These are phyloP conservation scores for Falco cherrug DNA, from an alignment of 2,797 vertebrate species.

Conservation along the genomic window DNA sequence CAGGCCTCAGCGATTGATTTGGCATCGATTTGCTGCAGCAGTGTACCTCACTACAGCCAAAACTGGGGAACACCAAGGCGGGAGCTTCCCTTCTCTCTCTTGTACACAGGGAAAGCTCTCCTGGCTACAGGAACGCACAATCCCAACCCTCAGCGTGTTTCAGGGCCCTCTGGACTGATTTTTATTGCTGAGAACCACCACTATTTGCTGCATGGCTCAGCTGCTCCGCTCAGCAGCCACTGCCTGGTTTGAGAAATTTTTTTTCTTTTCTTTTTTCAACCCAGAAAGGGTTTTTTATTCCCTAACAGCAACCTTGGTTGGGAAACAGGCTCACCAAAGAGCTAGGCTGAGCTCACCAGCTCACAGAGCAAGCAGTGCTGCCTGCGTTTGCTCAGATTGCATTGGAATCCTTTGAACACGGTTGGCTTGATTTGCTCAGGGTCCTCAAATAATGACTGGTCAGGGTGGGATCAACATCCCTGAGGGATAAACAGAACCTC, in stretches of 20 bases:
- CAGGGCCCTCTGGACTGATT: neutral
- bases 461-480: neutral
- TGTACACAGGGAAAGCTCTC: neutral
- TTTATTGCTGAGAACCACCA: neutral
- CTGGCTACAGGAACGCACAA: fast-evolving
- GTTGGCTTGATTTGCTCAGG: neutral
- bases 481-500: neutral
- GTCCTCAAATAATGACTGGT: neutral
- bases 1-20: fast-evolving
- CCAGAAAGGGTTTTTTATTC: neutral
- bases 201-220: neutral
- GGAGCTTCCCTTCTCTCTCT: neutral
- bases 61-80: neutral
- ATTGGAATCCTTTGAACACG: neutral
- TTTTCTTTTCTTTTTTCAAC: neutral
- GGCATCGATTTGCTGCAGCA: neutral
- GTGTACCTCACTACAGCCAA: neutral
- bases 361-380: neutral
- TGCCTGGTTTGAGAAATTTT: neutral
- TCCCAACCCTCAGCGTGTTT: neutral
- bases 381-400: neutral
- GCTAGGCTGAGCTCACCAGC: neutral
- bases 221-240: neutral
- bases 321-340: neutral
- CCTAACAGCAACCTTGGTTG: neutral